phyloP scores from a whole-genome alignment of 2,888 invertebrate species.

The Torymus auratus region DNA sequence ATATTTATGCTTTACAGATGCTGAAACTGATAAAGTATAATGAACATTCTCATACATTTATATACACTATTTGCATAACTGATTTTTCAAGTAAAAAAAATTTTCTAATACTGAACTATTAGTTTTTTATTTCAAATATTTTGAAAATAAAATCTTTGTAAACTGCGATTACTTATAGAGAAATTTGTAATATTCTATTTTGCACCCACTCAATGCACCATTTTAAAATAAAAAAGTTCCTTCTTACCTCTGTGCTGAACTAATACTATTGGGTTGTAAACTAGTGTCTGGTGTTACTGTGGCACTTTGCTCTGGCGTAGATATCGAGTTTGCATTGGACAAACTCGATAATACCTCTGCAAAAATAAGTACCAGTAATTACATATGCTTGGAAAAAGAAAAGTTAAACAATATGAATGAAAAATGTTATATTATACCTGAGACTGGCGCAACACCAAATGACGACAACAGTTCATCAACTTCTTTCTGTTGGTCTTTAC shows the following conservation, averaged over 20 bases:
- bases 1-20: no score
- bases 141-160: no score
- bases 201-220: slow-evolving; percentile 15
- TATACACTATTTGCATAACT: no score
- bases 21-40: no score
- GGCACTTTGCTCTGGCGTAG: slow-evolving; percentile 88
- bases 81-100: no score
- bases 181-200: not conserved
- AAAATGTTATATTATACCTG: slow-evolving; percentile 74
- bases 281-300: slow-evolving; percentile 89
- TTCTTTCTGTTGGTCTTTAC: slow-evolving; percentile 81
- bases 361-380: slow-evolving; percentile 55
- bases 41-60: no score
- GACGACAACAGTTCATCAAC: slow-evolving; percentile 92
- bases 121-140: no score
- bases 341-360: slow-evolving; percentile 88
- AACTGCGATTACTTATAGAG: no score
- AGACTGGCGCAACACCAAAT: slow-evolving; percentile 91
- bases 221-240: slow-evolving; percentile 4
- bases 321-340: slow-evolving; percentile 88
- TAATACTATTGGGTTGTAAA: slow-evolving; percentile 82
- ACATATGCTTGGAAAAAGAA: not conserved
- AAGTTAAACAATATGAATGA: slow-evolving; percentile 9
- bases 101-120: no score
- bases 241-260: slow-evolving; percentile 77